These are phyloP conservation scores for Pseudomyrmex sp. DNA, from an alignment of 1,140 invertebrate species.

Conservation along the genomic window DNA sequence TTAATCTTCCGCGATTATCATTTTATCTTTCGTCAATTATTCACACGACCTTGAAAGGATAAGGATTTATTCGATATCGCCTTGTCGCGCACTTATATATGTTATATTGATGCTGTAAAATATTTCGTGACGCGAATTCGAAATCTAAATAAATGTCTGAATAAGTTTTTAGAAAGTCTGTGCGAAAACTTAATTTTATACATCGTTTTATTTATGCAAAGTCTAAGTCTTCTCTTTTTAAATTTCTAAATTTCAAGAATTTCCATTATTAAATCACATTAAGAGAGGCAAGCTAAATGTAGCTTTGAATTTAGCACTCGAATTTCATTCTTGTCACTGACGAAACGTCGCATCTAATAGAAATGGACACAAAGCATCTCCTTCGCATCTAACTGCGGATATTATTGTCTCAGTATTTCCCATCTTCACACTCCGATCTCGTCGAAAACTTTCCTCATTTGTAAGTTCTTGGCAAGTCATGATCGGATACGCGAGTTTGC, in stretches of 20 bases:
- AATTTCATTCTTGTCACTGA: slow-evolving; percentile 30
- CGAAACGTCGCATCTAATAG: slow-evolving; percentile 32
- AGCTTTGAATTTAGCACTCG: background rate
- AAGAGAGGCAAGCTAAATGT: slow-evolving; percentile 33
- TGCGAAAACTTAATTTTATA: background rate
- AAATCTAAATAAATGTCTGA: slow-evolving; percentile 5
- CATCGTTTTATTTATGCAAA: slow-evolving; percentile 5
- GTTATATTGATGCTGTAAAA: background rate
- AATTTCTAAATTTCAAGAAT: slow-evolving; percentile 14
- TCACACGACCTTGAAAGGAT: background rate
- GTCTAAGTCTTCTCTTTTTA: background rate
- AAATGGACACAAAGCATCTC: slow-evolving; percentile 2
- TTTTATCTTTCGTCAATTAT: background rate
- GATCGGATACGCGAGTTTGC: slow-evolving; percentile 17
- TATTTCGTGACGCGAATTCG: background rate
- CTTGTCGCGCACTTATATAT: background rate
- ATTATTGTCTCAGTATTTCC: slow-evolving; percentile 23
- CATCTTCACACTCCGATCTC: background rate
- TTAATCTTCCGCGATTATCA: slow-evolving; percentile 1
- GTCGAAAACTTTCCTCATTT: slow-evolving; percentile 41
- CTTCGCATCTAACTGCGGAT: background rate
- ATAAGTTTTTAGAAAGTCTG: background rate
- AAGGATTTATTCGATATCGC: background rate
- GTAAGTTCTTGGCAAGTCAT: slow-evolving; percentile 19
- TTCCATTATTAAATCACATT: slow-evolving; percentile 26